Percentiles rank a stretch among this genome's conserved stretches.
phyloP scores from a whole-genome alignment of 2,888 invertebrate genomes.

The Salticus scenicus region DNA sequence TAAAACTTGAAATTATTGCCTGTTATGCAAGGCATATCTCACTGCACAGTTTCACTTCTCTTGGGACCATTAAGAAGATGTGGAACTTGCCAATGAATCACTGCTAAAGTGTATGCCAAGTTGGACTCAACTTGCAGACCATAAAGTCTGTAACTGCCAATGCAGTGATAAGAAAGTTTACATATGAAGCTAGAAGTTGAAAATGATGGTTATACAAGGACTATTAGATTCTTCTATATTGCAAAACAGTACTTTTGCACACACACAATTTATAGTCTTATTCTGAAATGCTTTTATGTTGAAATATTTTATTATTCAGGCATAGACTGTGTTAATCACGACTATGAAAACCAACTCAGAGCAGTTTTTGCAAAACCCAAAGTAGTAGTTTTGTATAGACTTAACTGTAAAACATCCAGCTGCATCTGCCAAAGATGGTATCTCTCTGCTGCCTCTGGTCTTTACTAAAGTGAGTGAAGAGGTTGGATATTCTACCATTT shows the following conservation, averaged over 20 bases:
- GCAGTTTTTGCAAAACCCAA: slow-evolving; percentile 43
- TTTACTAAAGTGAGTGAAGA: not conserved
- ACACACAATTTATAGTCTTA: slow-evolving; percentile 54
- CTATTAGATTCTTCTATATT: slow-evolving; percentile 27
- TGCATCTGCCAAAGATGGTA: slow-evolving; percentile 57
- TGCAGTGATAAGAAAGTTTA: slow-evolving; percentile 67
- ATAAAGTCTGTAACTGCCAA: slow-evolving; percentile 68
- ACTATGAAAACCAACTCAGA: slow-evolving; percentile 23
- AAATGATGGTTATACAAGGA: slow-evolving; percentile 39
- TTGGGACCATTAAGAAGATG: slow-evolving; percentile 67
- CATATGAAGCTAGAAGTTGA: slow-evolving; percentile 52
- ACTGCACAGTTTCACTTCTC: slow-evolving; percentile 64
- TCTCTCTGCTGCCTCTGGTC: not conserved
- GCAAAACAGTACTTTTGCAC: slow-evolving; percentile 35
- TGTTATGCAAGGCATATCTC: slow-evolving; percentile 37
- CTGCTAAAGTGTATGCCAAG: slow-evolving; percentile 60
- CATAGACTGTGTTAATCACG: slow-evolving; percentile 24
- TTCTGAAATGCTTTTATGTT: slow-evolving; percentile 62
- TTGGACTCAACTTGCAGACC: slow-evolving; percentile 64
- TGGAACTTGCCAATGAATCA: slow-evolving; percentile 64
- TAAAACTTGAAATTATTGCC: slow-evolving; percentile 40
- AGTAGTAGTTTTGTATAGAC: slow-evolving; percentile 63
- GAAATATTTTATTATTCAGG: slow-evolving; percentile 52
- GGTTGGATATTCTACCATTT: not conserved
- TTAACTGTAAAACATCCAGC: slow-evolving; percentile 38